Evolutionary conservation across 2,113 vertebrate species (phyloP).

Genomic region (Serilophus lunatus): DNA sequence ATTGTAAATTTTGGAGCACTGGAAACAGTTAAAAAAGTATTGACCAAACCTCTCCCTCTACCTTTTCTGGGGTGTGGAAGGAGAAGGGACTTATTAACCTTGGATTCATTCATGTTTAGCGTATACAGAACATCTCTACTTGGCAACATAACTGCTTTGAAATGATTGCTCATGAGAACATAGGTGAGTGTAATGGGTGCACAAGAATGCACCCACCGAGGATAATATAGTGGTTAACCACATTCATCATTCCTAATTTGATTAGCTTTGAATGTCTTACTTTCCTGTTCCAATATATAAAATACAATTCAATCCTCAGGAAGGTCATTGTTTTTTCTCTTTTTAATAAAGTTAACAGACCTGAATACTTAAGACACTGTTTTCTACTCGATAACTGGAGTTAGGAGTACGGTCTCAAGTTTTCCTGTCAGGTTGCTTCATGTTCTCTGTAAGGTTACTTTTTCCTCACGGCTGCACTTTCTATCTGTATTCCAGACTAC

Average conservation of each 20-base stretch:
- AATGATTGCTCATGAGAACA: neutral
- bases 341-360: neutral
- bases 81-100: neutral
- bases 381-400: neutral
- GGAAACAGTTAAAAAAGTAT: neutral
- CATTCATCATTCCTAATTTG: neutral
- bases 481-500: neutral
- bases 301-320: neutral
- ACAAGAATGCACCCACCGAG: neutral
- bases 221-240: neutral
- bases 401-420: neutral
- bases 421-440: neutral
- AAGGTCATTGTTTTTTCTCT: neutral
- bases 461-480: neutral
- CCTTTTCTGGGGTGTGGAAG: fast-evolving
- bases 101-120: neutral
- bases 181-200: neutral
- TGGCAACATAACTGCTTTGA: neutral
- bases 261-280: neutral
- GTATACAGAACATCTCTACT: neutral
- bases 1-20: neutral
- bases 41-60: neutral
- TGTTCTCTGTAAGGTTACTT: neutral
- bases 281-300: neutral
- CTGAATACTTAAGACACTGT: neutral